A percentile compares a stretch with the other conserved stretches of the same genome.
These are phyloP conservation scores for Gambusia yucatana DNA, from an alignment of 2,797 vertebrate species.

Conservation along the genomic window DNA sequence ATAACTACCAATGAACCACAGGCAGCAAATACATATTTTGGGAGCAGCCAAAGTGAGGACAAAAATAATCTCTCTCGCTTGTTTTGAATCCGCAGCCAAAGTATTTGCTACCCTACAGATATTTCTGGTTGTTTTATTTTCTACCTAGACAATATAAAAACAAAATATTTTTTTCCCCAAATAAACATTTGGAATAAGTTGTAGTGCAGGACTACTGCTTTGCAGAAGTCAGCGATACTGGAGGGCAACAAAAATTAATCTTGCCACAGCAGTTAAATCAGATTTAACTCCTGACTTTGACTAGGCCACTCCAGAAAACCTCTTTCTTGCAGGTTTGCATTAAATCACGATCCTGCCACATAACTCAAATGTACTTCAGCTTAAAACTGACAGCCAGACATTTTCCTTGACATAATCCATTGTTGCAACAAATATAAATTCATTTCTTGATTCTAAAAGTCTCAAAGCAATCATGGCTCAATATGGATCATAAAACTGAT, in stretches of 20 bases:
- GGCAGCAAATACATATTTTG: conserved; percentile 15
- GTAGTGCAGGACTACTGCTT: neutral
- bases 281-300: neutral
- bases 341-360: neutral
- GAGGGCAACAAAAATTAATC: neutral
- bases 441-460: neutral
- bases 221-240: neutral
- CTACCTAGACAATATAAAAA: neutral
- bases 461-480: neutral
- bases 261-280: neutral
- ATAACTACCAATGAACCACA: conserved; percentile 36
- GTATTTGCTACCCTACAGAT: neutral
- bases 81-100: neutral
- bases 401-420: neutral
- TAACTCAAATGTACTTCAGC: neutral
- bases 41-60: conserved; percentile 1
- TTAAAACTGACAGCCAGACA: neutral
- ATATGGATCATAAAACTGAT: neutral
- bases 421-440: too few relatives aligned
- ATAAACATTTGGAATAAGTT: neutral
- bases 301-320: neutral
- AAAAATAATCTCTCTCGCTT: conserved; percentile 12
- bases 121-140: neutral
- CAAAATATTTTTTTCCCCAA: neutral
- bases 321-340: neutral